Evolutionary conservation across 2,888 invertebrate genomes (phyloP), one percentile per base, ranked within the genome.

Genomic region (Drosophila yooni): DNA sequence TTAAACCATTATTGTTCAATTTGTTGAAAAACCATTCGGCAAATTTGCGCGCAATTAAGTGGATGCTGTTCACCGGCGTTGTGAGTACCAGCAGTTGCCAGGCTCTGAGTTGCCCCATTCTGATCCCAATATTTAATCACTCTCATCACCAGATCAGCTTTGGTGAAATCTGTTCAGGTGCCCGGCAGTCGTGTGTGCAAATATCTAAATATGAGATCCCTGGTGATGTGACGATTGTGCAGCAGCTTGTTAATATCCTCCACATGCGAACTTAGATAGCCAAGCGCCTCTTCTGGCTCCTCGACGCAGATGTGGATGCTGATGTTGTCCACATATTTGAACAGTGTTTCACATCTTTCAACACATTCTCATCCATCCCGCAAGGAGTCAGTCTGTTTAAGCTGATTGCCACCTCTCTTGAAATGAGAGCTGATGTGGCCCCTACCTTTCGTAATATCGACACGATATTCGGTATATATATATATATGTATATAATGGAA

Each of bases 21-120:
- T 92, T 82, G 61, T 91, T 85, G 70, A 94, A 95, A 89, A 94
- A 95, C 95, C 95, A 95, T 69, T 94, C 93, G 0, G 94, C 82
- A 90, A 95, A 95, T 77, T 94, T 93, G n/a, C 93, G 83, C 0
- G 95, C 94, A 81, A 95, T 90, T 38, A 93, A 74, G 79, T 94
- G 91, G 51, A 94, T 92, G n/a, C 13, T 56, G 27, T n/a, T 85
- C 60, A 13, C 77, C 34, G 57, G 76, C 75, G 7, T n/a, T 52
- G 1, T 27, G n/a, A 27, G 25, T 15, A 1, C 40, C 15, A 8
- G 18, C 34, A 13, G 43, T 33, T 0, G 43, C 25, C 10, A 50
- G 18, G 3, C 2, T 10, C n/a, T 40, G 36, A 0, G 13, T 18
- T 21, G 27, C 15, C 27, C 18, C 6, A 18, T 67, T 21, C 6